Percentiles rank a stretch among this genome's conserved stretches.
Conservation (phyloP, 2,888 invertebrate species). For the Hydroisotoma schaefferi region DNA sequence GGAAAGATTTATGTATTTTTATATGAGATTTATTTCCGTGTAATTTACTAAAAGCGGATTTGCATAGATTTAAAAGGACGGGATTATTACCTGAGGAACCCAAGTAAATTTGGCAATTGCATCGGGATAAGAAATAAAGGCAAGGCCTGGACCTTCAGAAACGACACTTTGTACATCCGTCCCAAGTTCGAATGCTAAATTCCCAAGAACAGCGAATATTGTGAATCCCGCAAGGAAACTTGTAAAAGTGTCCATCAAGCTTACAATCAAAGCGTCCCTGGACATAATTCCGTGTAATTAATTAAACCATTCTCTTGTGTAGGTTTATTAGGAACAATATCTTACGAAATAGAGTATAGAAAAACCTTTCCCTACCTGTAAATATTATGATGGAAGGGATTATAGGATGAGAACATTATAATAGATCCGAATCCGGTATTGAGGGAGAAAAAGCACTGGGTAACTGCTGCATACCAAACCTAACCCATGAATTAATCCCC, state of each 20-base stretch:
- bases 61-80: no score
- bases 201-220: slow-evolving; percentile 72
- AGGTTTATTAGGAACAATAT: not conserved
- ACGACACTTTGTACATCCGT: slow-evolving; percentile 63
- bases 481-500: slow-evolving; percentile 49
- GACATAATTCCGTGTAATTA: no score
- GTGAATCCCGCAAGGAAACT: slow-evolving; percentile 76
- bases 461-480: slow-evolving; percentile 75
- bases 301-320: no score
- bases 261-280: slow-evolving; percentile 77
- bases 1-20: no score
- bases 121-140: slow-evolving; percentile 80
- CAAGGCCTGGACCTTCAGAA: slow-evolving; percentile 70
- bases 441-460: slow-evolving; percentile 74
- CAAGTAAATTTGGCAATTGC: slow-evolving; percentile 71
- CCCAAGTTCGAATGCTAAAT: slow-evolving; percentile 64
- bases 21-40: no score
- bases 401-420: slow-evolving; percentile 57
- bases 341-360: not conserved
- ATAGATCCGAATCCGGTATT: slow-evolving; percentile 55
- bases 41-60: no score
- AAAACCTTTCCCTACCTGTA: slow-evolving; percentile 62
- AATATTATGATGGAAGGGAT: slow-evolving; percentile 66
- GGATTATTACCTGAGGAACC: slow-evolving; percentile 70
- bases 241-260: slow-evolving; percentile 75